These are phyloP conservation scores for Drosophila fulvimacula DNA, from an alignment of 2,888 invertebrate species.

Conservation along the genomic window DNA sequence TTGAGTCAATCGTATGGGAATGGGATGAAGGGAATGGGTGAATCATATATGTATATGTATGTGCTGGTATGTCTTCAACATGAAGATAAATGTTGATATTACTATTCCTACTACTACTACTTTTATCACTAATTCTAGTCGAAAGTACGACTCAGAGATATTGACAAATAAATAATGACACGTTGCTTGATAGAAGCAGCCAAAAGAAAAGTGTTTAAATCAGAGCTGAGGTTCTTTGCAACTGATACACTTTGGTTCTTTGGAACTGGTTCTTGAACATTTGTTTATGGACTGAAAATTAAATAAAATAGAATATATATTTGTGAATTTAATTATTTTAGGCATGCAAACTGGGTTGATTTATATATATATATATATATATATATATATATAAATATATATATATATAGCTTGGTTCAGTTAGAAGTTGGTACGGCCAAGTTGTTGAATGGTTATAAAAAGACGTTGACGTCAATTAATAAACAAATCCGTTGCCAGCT, in stretches of 20 bases:
- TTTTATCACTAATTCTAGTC: background rate
- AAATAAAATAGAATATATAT: no score
- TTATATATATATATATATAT: background rate
- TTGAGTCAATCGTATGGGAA: background rate
- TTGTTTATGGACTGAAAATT: no score
- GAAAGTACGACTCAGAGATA: background rate
- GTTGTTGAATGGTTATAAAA: conserved; percentile 13
- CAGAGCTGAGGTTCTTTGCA: background rate
- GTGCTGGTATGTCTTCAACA: background rate
- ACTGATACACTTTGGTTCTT: background rate
- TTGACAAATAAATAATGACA: conserved; percentile 2
- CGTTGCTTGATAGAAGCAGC: background rate
- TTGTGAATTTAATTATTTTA: no score
- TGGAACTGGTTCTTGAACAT: background rate
- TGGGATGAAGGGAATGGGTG: background rate
- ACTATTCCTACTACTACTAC: no score
- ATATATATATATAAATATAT: background rate
- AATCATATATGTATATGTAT: no score
- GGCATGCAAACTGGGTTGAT: background rate
- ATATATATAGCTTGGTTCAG: background rate
- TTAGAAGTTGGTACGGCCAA: background rate
- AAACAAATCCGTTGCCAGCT: conserved; percentile 40
- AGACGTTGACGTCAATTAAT: conserved; percentile 56
- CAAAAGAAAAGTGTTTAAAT: background rate
- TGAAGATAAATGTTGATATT: background rate